These are phyloP conservation scores for Apamea anceps DNA, from an alignment of 2,888 invertebrate genomes.

Conservation along the genomic window DNA sequence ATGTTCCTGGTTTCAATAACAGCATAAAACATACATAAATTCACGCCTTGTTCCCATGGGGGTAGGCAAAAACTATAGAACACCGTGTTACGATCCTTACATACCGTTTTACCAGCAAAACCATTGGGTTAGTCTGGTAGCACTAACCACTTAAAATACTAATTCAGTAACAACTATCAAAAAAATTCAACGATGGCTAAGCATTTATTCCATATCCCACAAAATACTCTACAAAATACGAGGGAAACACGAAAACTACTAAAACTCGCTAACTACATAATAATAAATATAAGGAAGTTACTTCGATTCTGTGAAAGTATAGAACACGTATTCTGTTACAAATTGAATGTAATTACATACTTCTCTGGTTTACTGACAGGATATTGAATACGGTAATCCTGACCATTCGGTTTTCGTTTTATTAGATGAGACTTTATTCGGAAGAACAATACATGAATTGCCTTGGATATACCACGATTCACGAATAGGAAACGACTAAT, in stretches of 20 bases:
- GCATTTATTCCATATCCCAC: background rate
- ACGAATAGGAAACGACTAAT: background rate
- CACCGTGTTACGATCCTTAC: too few species aligned
- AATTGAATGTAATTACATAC: constrained; percentile 45
- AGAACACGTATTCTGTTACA: constrained; percentile 36
- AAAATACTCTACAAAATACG: background rate
- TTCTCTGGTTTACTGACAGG: constrained; percentile 18
- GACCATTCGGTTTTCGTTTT: constrained; percentile 5
- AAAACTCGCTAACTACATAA: constrained; percentile 9
- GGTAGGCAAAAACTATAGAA: too few species aligned
- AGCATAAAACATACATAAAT: background rate
- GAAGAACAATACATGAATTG: background rate
- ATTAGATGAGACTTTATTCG: background rate
- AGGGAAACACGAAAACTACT: constrained; percentile 3
- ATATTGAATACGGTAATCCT: constrained; percentile 33
- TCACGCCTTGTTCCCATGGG: too few species aligned
- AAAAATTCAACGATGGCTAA: background rate
- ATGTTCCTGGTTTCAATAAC: background rate
- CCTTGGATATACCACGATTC: background rate
- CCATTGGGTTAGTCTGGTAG: background rate
- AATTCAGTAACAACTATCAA: background rate
- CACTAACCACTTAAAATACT: background rate
- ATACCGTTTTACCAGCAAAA: too few species aligned
- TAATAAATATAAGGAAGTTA: constrained; percentile 10
- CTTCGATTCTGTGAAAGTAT: constrained; percentile 12